Evolutionary conservation across 2,113 vertebrate species (phyloP).

Genomic region (Procapra przewalskii): DNA sequence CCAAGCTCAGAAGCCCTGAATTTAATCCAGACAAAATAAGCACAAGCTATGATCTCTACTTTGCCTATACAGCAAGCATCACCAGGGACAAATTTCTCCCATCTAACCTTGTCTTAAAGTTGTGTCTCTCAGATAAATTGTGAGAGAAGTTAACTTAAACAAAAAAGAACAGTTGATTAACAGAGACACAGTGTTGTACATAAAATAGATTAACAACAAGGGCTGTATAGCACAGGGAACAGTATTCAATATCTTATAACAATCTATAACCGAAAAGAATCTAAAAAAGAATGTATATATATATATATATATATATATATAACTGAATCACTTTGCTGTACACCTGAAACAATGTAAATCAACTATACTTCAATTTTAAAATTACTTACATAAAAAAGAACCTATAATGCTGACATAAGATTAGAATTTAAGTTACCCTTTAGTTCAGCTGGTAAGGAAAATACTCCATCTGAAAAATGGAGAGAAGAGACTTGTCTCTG

Average conservation of each 20-base stretch:
- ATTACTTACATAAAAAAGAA: neutral
- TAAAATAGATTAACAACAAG: neutral
- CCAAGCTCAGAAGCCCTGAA: neutral
- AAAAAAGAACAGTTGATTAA: neutral
- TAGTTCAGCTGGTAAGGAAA: neutral
- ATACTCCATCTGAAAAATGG: neutral
- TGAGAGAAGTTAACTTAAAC: neutral
- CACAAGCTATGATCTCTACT: no score
- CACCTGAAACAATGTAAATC: neutral
- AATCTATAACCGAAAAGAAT: neutral
- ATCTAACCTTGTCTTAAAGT: neutral
- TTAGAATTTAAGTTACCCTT: neutral
- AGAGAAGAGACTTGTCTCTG: neutral
- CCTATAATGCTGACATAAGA: neutral
- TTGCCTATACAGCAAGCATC: neutral
- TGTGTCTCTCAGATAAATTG: neutral
- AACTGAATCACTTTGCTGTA: neutral
- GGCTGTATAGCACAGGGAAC: neutral
- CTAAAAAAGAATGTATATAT: neutral
- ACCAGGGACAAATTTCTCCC: neutral
- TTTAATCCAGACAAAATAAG: neutral
- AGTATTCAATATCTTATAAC: neutral
- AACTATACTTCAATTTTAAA: neutral
- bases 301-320: neutral
- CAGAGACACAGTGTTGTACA: neutral